Percentiles rank a stretch among this genome's conserved stretches.
Conservation (phyloP, 1,140 invertebrate genomes). For the Galleria mellonella region DNA sequence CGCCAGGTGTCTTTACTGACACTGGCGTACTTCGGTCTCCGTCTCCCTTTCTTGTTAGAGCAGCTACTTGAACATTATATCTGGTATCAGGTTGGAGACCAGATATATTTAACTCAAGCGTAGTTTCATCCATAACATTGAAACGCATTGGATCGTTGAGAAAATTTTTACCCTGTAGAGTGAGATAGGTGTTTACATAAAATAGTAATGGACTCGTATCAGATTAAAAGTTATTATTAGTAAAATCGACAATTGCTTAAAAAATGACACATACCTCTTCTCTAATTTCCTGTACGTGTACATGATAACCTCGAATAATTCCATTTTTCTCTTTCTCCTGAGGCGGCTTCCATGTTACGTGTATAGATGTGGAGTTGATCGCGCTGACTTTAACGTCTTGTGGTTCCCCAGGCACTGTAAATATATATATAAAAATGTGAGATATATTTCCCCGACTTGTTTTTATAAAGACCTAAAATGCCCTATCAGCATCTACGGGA, state of each 20-base stretch:
- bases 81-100: slow-evolving; percentile 94
- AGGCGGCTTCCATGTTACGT: slow-evolving; percentile 94
- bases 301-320: slow-evolving; percentile 97
- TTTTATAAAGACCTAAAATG: slow-evolving; percentile 49
- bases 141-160: slow-evolving; percentile 89
- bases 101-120: slow-evolving; percentile 87
- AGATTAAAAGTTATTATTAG: background rate
- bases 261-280: slow-evolving; percentile 78
- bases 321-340: slow-evolving; percentile 93
- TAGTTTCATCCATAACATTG: slow-evolving; percentile 86
- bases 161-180: slow-evolving; percentile 81
- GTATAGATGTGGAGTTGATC: slow-evolving; percentile 94
- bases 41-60: slow-evolving; percentile 95
- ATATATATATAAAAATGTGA: slow-evolving; percentile 36
- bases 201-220: too few species aligned
- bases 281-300: slow-evolving; percentile 94
- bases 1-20: slow-evolving; percentile 91
- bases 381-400: slow-evolving; percentile 89
- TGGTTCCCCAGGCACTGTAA: slow-evolving; percentile 96
- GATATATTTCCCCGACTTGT: slow-evolving; percentile 22
- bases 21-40: slow-evolving; percentile 90
- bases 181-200: too few species aligned
- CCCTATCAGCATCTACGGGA: slow-evolving; percentile 73
- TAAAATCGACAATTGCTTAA: background rate
- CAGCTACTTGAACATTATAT: slow-evolving; percentile 95